A percentile compares a stretch with the other conserved stretches of the same genome.
These are phyloP conservation scores for Brachypterus glaber DNA, from an alignment of 2,888 invertebrate species.

Conservation along the genomic window DNA sequence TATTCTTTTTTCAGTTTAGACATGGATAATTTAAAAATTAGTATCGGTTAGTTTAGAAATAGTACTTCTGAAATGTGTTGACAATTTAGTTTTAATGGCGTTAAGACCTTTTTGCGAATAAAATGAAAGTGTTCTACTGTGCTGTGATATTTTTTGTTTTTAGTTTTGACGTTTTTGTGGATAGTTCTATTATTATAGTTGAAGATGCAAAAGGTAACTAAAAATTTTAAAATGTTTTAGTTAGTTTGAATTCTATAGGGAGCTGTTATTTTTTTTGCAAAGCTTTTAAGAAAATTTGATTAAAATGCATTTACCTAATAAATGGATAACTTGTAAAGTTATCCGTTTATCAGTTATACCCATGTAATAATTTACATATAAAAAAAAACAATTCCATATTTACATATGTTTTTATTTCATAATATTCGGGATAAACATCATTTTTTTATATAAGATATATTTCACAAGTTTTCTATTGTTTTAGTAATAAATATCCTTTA, in stretches of 20 bases:
- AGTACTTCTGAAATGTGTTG: no score
- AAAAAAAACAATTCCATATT: neutral
- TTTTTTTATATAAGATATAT: conserved; percentile 14
- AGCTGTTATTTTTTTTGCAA: no score
- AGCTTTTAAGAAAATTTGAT: no score
- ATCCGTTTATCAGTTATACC: no score
- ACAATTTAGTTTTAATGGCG: no score
- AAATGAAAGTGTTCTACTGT: conserved; percentile 25
- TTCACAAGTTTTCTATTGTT: conserved; percentile 17
- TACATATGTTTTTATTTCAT: conserved; percentile 14
- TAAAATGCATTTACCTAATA: no score
- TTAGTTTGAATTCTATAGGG: no score
- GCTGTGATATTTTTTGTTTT: conserved; percentile 28
- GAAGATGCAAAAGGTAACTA: conserved; percentile 36
- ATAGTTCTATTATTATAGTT: conserved; percentile 28
- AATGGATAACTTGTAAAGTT: no score
- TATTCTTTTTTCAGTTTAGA: conserved; percentile 22
- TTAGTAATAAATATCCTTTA: conserved; percentile 4
- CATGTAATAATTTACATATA: conserved; percentile 4
- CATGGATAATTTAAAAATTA: conserved; percentile 27
- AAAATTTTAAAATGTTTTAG: no score
- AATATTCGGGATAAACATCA: conserved; percentile 16
- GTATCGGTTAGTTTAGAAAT: no score
- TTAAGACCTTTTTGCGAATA: no score
- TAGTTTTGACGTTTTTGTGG: conserved; percentile 14